Evolutionary conservation across 2,888 invertebrate species (phyloP), one percentile per base, ranked within the genome.

Genomic region (Cephus nigrinus): DNA sequence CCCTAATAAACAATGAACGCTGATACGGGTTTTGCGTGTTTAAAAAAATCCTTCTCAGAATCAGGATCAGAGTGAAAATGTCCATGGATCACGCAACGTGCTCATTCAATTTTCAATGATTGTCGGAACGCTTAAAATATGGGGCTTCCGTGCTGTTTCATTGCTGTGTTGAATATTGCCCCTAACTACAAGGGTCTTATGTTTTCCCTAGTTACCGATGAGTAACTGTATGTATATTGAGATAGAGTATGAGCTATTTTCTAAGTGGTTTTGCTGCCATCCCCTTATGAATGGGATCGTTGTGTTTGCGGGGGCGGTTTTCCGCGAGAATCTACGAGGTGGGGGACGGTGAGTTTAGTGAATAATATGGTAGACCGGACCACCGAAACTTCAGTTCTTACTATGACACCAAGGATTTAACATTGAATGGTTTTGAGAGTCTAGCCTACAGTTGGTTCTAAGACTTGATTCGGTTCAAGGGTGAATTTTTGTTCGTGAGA

Each of bases 331-430:
- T 81, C 81, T 79, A 77, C 74, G 68, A 69, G 78, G 79, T 73
- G 75, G 80, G 76, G 79, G 74, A 73, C 76, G 73, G 76, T 76
- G 75, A 72, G 73, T 34, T 71, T 71, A 75, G 80, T 80, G 82
- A 83, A 87, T 84, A 80, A 84, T 82, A 84, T 78, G 69, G 83
- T 79, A 76, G 83, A 80, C 81, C 81, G 74, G 79, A 74, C 73
- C 76, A 76, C 75, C 74, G 78, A 76, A 78, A 76, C 76, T 76
- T 82, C 80, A 82, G 82, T 83, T 75, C 79, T 69, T 78, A 73
- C 75, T 75, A 78, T 76, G 78, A 77, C 69, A 74, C 73, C 34
- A 71, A 71, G 71, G 71, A 71, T 33, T 32, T 71, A 71, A 33
- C 71, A 23, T 71, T 71, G 71, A 12, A 33, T 2, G 9, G 55